Base-by-base conservation (phyloP, 2,888 invertebrate genomes). In the Caenorhabditis sp. region DNA sequence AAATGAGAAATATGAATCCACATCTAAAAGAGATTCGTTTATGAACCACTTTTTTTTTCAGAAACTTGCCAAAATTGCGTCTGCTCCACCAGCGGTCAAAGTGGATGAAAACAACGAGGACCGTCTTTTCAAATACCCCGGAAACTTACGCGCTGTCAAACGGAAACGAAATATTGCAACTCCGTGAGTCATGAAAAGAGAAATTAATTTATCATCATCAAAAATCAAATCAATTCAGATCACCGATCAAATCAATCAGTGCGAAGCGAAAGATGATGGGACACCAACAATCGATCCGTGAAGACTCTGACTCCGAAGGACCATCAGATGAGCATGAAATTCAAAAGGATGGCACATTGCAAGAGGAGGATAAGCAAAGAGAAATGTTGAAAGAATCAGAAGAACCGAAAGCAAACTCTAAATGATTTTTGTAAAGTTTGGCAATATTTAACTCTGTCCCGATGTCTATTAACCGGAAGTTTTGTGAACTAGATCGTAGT, bases 121-220 rank as follows among this genome's bases (percentile, higher is more conserved):
- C 9, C 55, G 55, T n/a, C 32, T 72, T 11, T 82, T 82, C 72
- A 82, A 82, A 26, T 62, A 77, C 18, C 82, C 82, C 13, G 82
- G 77, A 50, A 53, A 72, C 26, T 11, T 82, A 18, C 55, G 82
- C 3, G 82, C 60, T 0, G 53, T 82, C 13, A 82, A 82, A 60
- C 67, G 77, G 13, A 82, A 72, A 40, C 53, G 81, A 24, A 70
- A 40, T 15, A 13, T 70, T 2, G 13, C 71, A 18, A 69, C 40
- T 32, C 35, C 64, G 80, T 80, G 44, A 69, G 74, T 74, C 62
- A 74, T 32, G 32, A 20, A 20, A 47, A 28, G 32, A 35, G n/a
- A 15, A 22, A 18, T 20, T 11, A 15, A 8, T 26, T 44, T 1
- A 15, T 28, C 22, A 35, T 11, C 1, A 50, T 20, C 18, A 28